Percentiles rank a stretch among this genome's conserved stretches.
phyloP scores from a whole-genome alignment of 2,888 invertebrate species.

The Meiosimyza platycephala region DNA sequence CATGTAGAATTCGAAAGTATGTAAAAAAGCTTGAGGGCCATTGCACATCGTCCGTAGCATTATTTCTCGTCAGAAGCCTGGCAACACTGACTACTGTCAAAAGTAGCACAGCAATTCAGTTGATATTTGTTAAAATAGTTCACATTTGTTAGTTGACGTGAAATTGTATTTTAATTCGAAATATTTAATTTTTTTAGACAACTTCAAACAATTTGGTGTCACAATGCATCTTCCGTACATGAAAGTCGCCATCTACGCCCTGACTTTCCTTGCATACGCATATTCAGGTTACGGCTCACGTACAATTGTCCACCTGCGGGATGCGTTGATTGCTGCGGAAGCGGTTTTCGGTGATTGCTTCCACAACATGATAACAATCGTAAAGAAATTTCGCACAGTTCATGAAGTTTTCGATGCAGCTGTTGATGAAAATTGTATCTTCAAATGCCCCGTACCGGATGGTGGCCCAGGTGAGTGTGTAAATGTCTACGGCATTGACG shows the following conservation, averaged over 20 bases:
- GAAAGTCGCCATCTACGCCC: slow-evolving; percentile 78
- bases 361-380: slow-evolving; percentile 78
- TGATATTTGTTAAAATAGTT: too few relatives aligned
- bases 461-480: slow-evolving; percentile 47
- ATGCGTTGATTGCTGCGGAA: slow-evolving; percentile 84
- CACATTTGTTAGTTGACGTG: too few relatives aligned
- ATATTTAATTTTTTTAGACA: too few relatives aligned
- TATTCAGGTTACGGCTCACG: slow-evolving; percentile 85
- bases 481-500: not conserved
- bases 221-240: slow-evolving; percentile 81
- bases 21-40: too few relatives aligned
- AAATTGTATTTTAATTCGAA: too few relatives aligned
- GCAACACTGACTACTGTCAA: too few relatives aligned
- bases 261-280: slow-evolving; percentile 83
- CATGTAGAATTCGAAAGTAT: too few relatives aligned
- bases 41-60: too few relatives aligned
- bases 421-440: slow-evolving; percentile 85
- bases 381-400: slow-evolving; percentile 78
- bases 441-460: slow-evolving; percentile 73
- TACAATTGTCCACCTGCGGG: slow-evolving; percentile 77
- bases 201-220: not conserved
- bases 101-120: too few relatives aligned
- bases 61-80: too few relatives aligned
- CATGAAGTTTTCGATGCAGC: slow-evolving; percentile 88
- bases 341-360: slow-evolving; percentile 83